A percentile compares a stretch with the other conserved stretches of the same genome.
These are phyloP conservation scores for Patagioenas fasciata DNA, from an alignment of 2,113 vertebrate species.

Conservation along the genomic window DNA sequence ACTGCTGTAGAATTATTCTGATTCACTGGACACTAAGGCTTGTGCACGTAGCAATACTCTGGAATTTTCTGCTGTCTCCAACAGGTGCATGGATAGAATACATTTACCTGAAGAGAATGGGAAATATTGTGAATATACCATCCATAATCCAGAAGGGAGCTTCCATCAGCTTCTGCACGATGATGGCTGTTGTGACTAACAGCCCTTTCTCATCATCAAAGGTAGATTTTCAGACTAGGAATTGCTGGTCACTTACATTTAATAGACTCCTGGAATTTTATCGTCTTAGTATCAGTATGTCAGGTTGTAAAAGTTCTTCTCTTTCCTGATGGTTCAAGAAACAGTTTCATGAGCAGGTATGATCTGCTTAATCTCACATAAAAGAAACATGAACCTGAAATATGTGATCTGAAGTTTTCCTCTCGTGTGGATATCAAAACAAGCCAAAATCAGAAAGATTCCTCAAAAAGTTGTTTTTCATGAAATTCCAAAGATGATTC, in stretches of 20 bases:
- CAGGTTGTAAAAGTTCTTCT: slow-evolving; percentile 32
- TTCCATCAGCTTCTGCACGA: slow-evolving; percentile 75
- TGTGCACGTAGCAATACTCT: slow-evolving; percentile 74
- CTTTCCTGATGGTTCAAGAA: slow-evolving; percentile 31
- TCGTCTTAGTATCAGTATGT: slow-evolving; percentile 14
- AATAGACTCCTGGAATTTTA: slow-evolving; percentile 27
- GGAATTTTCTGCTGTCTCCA: slow-evolving; percentile 77
- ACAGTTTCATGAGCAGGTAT: background rate
- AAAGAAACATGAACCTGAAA: background rate
- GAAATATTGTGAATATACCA: slow-evolving; percentile 68
- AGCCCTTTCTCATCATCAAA: slow-evolving; percentile 71
- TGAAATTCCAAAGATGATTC: background rate
- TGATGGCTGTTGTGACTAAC: slow-evolving; percentile 74
- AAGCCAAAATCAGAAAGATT: background rate
- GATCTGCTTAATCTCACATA: background rate
- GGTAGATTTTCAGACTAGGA: slow-evolving; percentile 75
- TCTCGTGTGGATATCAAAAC: background rate
- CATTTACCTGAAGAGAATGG: slow-evolving; percentile 74
- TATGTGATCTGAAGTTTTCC: background rate
- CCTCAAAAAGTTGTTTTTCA: background rate
- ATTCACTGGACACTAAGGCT: slow-evolving; percentile 64
- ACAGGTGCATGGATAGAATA: slow-evolving; percentile 75
- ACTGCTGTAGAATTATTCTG: slow-evolving; percentile 61
- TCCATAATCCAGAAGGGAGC: slow-evolving; percentile 73
- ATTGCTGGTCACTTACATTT: slow-evolving; percentile 48